A percentile compares a stretch with the other conserved stretches of the same genome.
phyloP scores from a whole-genome alignment of 2,113 vertebrate species.

The Anthoscopus minutus region DNA sequence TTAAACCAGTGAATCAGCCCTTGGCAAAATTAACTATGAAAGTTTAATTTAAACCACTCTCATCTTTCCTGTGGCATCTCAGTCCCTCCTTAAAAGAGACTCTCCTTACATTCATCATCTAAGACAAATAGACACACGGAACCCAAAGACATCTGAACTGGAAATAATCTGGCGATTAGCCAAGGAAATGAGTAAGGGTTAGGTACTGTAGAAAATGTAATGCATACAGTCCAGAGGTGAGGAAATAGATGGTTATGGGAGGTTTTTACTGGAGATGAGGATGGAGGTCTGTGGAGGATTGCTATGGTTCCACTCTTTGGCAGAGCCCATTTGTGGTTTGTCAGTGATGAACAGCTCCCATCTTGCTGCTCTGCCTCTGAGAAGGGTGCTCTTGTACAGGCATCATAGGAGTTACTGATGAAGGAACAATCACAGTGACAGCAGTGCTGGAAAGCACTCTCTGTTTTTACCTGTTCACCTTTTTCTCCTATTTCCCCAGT shows the following conservation, averaged over 20 bases:
- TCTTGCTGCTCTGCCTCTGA: neutral
- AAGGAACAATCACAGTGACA: neutral
- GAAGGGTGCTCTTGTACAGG: neutral
- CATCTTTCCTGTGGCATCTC: neutral
- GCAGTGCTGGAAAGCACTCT: neutral
- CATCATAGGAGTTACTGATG: neutral
- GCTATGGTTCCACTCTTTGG: neutral
- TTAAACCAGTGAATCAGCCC: neutral
- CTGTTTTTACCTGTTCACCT: slow-evolving; percentile 81
- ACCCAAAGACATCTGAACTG: neutral
- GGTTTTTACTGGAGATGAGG: neutral
- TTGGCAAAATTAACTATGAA: neutral
- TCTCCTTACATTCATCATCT: neutral
- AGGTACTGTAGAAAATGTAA: neutral
- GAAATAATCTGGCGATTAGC: neutral
- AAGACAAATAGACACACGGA: neutral
- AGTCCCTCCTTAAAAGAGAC: neutral
- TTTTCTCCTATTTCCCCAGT: slow-evolving; percentile 81
- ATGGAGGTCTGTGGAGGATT: neutral
- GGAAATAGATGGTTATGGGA: neutral
- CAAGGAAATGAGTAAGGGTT: neutral
- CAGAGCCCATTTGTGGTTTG: neutral
- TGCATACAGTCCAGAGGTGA: neutral
- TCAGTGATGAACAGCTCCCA: neutral
- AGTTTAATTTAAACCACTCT: neutral